Evolutionary conservation across 1,140 invertebrate genomes (phyloP), one percentile per base, ranked within the genome.

Genomic region (Papilio xuthus): DNA sequence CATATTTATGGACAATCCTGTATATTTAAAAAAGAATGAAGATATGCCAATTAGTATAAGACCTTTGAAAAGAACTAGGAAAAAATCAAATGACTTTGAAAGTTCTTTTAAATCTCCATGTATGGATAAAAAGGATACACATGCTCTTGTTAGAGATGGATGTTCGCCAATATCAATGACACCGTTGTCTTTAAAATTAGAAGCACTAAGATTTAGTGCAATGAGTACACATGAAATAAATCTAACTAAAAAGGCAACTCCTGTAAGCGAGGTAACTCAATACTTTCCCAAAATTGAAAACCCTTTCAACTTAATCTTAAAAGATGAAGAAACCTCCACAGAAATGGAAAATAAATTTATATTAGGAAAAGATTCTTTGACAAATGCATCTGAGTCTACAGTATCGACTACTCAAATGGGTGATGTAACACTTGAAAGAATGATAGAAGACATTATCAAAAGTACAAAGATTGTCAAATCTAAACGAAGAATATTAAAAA

Each of bases 291-390:
- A 93, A 86, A 78, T 90, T 50, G 90, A 93, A 77, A 89, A 88
- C 77, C 91, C 88, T 74, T 93, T 92, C 81, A 86, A 84, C 50
- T 85, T 93, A 73, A 86, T 87, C 69, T 37, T 93, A 0, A 89
- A 81, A 85, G 92, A 94, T 53, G 92, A 94, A 89, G 92, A 94
- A 85, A 86, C 79, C 76, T 91, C 90, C n/a, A 85, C 89, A 41
- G 92, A 93, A 85, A 92, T 94, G 91, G 92, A 94, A 88, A 93
- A 92, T 67, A 94, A 94, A 77, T 94, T 91, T 80, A 93, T 94
- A 44, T 80, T 92, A 78, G 82, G 86, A 44, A 93, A 90, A 86
- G 89, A 94, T 72, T 90, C 88, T 37, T 74, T 87, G 63, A 87
- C 81, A 26, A 93, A 89, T 82, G 82, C 85, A 20, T 85, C 92